Evolutionary conservation across 2,888 invertebrate species (phyloP).

Genomic region (Bimastos eiseni): DNA sequence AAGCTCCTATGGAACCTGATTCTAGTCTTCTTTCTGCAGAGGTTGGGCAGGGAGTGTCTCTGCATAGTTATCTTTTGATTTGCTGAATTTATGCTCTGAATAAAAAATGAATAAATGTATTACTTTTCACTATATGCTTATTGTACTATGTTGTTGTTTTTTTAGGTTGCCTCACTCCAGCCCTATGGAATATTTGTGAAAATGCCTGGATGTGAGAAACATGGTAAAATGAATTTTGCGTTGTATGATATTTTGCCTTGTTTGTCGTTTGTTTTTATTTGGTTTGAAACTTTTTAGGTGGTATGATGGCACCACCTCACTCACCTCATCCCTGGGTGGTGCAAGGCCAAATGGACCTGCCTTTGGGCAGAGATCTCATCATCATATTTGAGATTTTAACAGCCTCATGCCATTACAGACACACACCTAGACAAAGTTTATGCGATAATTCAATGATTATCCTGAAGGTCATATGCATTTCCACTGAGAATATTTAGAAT

Average conservation of each 20-base stretch:
- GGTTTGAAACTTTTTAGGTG: no score
- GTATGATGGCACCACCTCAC: no score
- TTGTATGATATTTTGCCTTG: not conserved
- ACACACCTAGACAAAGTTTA: not conserved
- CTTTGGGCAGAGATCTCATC: no score
- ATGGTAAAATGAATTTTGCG: slow-evolving; percentile 47
- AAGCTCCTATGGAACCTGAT: no score
- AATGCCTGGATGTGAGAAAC: slow-evolving; percentile 53
- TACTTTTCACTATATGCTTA: not conserved
- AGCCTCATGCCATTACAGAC: not conserved
- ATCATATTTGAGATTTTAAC: not conserved
- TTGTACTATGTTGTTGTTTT: slow-evolving; percentile 29
- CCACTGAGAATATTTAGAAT: no score
- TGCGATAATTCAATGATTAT: not conserved
- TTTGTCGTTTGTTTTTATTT: not conserved
- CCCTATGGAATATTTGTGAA: slow-evolving; percentile 57
- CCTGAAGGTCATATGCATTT: not conserved
- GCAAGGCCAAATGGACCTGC: no score
- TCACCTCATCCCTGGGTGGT: no score
- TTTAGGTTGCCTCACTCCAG: slow-evolving; percentile 55
- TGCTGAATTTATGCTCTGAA: no score
- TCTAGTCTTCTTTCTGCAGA: no score
- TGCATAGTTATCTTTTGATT: no score
- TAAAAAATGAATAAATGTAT: no score
- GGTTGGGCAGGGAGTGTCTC: no score